These are phyloP conservation scores for Rallus crepitans DNA, from an alignment of 2,797 vertebrate genomes.

Conservation along the genomic window DNA sequence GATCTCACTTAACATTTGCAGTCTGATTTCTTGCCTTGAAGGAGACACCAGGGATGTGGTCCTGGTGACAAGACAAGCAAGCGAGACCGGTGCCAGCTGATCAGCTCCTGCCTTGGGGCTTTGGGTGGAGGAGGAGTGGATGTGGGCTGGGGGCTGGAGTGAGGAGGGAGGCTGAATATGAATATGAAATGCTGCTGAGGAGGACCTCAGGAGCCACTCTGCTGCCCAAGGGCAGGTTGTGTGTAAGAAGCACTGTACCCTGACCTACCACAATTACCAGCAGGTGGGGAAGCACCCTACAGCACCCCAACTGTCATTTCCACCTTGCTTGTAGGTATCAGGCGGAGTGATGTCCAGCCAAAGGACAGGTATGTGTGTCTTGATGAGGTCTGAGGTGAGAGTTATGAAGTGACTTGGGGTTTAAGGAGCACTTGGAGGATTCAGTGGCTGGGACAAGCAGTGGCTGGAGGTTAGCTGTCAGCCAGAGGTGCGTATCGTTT, in stretches of 20 bases:
- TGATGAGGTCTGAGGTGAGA: too few species aligned
- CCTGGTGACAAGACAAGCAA: neutral
- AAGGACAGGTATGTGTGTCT: neutral
- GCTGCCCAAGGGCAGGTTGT: neutral
- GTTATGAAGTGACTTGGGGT: neutral
- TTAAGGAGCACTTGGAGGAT: accelerated
- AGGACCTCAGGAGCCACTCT: neutral
- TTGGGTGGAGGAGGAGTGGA: neutral
- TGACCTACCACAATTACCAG: neutral
- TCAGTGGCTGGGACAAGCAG: neutral
- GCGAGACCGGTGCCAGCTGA: neutral
- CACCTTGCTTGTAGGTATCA: neutral
- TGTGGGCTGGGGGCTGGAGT: neutral
- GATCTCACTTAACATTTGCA: neutral
- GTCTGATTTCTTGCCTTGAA: neutral
- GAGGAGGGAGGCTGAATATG: neutral
- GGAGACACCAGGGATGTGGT: neutral
- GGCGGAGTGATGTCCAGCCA: neutral
- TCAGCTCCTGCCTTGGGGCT: neutral
- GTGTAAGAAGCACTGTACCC: neutral
- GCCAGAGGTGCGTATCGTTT: accelerated
- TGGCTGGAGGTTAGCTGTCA: neutral
- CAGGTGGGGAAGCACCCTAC: neutral
- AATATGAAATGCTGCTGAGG: neutral
- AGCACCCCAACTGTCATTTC: neutral